A percentile compares a stretch with the other conserved stretches of the same genome.
phyloP scores from a whole-genome alignment of 2,113 vertebrate species.

The Sinocyclocheilus anshuiensis region DNA sequence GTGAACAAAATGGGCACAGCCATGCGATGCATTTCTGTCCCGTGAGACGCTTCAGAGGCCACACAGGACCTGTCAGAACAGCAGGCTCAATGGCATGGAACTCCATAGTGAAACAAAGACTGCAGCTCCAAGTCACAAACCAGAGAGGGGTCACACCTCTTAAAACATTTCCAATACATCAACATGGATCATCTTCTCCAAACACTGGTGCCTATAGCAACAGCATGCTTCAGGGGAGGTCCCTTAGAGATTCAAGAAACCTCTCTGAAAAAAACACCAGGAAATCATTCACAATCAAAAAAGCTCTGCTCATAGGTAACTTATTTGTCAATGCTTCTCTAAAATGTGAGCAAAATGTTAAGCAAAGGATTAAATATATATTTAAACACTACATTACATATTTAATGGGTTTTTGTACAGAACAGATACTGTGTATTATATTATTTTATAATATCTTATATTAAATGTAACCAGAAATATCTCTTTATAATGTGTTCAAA shows the following conservation, averaged over 20 bases:
- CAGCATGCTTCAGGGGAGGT: conserved; percentile 26
- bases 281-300: not conserved
- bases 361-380: not conserved
- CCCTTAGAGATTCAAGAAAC: not conserved
- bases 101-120: conserved; percentile 12
- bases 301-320: conserved; percentile 33
- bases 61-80: not conserved
- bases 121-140: conserved; percentile 30
- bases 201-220: conserved; percentile 20
- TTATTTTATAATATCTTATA: not conserved
- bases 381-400: not conserved
- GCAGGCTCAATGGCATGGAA: conserved; percentile 30
- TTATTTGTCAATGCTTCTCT: not conserved
- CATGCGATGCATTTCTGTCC: not conserved
- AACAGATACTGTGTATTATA: not conserved
- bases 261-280: not conserved
- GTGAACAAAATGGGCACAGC: not conserved
- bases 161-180: conserved; percentile 6
- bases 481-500: too few relatives aligned
- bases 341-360: not conserved
- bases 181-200: conserved; percentile 35
- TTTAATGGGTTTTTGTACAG: not conserved
- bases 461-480: too few relatives aligned
- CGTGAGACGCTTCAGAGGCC: not conserved
- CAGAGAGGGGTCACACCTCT: conserved; percentile 4